A percentile compares a stretch with the other conserved stretches of the same genome.
Conservation (phyloP, 2,888 invertebrate species). For the Drosophila formosana region DNA sequence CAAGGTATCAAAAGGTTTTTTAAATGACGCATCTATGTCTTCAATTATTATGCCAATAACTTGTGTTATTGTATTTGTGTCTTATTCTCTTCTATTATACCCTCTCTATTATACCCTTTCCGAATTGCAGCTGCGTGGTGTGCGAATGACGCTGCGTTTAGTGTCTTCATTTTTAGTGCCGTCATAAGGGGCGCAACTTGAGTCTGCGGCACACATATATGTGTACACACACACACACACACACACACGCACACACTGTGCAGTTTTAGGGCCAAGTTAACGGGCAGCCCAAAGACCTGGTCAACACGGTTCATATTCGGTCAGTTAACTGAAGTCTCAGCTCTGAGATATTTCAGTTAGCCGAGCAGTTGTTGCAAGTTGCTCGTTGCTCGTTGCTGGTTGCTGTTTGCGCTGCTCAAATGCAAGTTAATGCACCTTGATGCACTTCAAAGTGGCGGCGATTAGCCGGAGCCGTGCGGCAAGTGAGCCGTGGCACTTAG, state of each 20-base stretch:
- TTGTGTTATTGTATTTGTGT: no score
- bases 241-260: no score
- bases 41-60: no score
- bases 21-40: no score
- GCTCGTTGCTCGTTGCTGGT: neutral
- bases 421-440: slow-evolving; percentile 34
- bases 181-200: slow-evolving; percentile 45
- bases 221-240: no score
- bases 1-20: no score
- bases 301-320: slow-evolving; percentile 39
- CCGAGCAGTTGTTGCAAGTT: no score
- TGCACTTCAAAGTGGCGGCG: slow-evolving; percentile 41
- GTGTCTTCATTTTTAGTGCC: slow-evolving; percentile 71
- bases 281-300: slow-evolving; percentile 16
- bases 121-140: neutral
- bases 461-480: slow-evolving; percentile 44
- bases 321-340: slow-evolving; percentile 14
- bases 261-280: slow-evolving; percentile 16
- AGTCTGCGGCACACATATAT: slow-evolving; percentile 30
- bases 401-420: neutral
- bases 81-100: no score
- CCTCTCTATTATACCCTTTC: neutral
- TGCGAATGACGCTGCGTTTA: slow-evolving; percentile 42
- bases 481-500: slow-evolving; percentile 51
- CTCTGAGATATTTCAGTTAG: neutral